phyloP scores from a whole-genome alignment of 2,888 invertebrate genomes.

The Mantis religiosa region DNA sequence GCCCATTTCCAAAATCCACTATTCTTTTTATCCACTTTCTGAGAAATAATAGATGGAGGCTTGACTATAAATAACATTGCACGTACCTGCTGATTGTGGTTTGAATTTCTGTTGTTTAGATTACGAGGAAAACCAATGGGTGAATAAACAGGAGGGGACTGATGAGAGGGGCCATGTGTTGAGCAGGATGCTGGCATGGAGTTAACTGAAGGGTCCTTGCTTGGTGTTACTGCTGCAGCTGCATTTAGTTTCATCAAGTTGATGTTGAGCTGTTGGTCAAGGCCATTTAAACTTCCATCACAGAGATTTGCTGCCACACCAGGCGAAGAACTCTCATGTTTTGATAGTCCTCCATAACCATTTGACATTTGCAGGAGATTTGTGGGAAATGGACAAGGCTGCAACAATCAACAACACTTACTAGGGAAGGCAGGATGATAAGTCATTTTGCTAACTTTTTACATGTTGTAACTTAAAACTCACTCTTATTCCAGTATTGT shows the following conservation, averaged over 20 bases:
- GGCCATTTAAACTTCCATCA: conserved; percentile 29
- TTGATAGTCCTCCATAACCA: conserved; percentile 4
- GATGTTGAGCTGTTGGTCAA: conserved; percentile 39
- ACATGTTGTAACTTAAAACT: too few relatives aligned
- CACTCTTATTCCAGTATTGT: too few relatives aligned
- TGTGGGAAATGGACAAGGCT: conserved; percentile 16
- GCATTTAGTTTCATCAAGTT: conserved; percentile 37
- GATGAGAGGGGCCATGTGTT: neutral
- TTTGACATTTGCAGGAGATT: conserved; percentile 18
- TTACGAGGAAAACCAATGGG: conserved; percentile 41
- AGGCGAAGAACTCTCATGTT: neutral
- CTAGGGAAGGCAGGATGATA: too few relatives aligned
- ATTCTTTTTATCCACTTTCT: too few relatives aligned
- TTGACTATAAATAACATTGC: too few relatives aligned
- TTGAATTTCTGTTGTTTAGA: conserved; percentile 33
- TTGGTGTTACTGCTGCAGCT: conserved; percentile 30
- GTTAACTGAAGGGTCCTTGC: conserved; percentile 24
- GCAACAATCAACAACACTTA: neutral
- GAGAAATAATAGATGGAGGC: too few relatives aligned
- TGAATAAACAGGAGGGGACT: conserved; percentile 36
- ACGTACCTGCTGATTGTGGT: conserved; percentile 15
- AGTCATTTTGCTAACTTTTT: too few relatives aligned
- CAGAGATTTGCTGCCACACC: conserved; percentile 3
- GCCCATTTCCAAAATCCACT: too few relatives aligned
- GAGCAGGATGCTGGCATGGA: neutral